Evolutionary conservation across 2,888 invertebrate species (phyloP).

Genomic region (Drosophila kambysellisi): DNA sequence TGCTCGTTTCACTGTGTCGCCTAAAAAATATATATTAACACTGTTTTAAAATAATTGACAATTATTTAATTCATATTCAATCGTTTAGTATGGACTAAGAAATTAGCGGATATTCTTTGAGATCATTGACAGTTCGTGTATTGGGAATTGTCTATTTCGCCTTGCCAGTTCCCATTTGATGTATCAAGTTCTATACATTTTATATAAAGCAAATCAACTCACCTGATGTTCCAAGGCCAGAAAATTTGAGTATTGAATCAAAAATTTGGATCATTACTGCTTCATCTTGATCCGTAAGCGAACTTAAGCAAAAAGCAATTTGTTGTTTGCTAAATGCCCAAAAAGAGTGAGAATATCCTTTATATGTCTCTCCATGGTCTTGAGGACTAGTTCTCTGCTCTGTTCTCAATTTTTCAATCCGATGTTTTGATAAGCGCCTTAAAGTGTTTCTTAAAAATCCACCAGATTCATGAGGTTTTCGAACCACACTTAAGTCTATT

Average conservation of each 20-base stretch:
- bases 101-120: background rate
- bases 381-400: conserved; percentile 88
- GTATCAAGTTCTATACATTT: background rate
- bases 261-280: conserved; percentile 95
- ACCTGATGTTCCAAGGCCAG: conserved; percentile 91
- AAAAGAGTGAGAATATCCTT: conserved; percentile 93
- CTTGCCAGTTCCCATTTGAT: background rate
- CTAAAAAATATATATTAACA: conserved; percentile 69
- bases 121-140: too few relatives aligned
- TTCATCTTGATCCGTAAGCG: conserved; percentile 94
- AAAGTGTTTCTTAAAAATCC: conserved; percentile 95
- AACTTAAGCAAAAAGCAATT: conserved; percentile 92
- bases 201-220: conserved; percentile 12
- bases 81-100: background rate
- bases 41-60: background rate
- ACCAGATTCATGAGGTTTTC: conserved; percentile 94
- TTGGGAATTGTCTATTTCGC: too few relatives aligned
- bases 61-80: background rate
- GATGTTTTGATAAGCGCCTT: conserved; percentile 93
- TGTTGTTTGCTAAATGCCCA: conserved; percentile 95
- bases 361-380: conserved; percentile 93
- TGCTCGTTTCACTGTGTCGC: conserved; percentile 89
- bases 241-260: conserved; percentile 94
- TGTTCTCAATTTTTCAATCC: conserved; percentile 91
- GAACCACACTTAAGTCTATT: conserved; percentile 92